phyloP scores from a whole-genome alignment of 2,888 invertebrate genomes.

The Cabera pusaria region DNA sequence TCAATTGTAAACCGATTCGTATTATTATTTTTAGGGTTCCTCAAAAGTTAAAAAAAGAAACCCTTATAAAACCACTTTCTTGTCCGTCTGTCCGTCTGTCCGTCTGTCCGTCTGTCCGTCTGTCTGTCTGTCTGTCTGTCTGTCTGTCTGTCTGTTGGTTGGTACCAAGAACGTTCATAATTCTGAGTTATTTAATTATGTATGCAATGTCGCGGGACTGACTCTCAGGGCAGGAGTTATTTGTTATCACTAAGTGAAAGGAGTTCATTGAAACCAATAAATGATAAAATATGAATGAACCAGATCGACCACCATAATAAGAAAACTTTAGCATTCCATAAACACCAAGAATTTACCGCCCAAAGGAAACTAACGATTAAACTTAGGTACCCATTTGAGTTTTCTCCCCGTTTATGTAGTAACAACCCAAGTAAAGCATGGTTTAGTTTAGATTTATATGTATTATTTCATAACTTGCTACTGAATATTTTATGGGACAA shows the following conservation, averaged over 20 bases:
- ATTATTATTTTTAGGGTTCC: too few relatives aligned
- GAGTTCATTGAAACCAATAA: constrained; percentile 46
- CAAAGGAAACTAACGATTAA: constrained; percentile 14
- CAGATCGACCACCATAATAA: constrained; percentile 11
- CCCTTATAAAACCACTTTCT: too few relatives aligned
- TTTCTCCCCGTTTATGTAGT: constrained; percentile 20
- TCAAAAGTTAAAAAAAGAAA: too few relatives aligned
- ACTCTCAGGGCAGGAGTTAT: constrained; percentile 2
- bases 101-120: too few relatives aligned
- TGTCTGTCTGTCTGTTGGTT: too few relatives aligned
- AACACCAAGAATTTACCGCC: constrained; percentile 4
- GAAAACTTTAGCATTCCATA: constrained; percentile 15
- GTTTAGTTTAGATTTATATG: constrained; percentile 4
- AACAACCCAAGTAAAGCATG: too few relatives aligned
- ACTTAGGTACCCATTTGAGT: constrained; percentile 2
- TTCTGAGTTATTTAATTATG: too few relatives aligned
- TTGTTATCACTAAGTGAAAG: constrained; percentile 49
- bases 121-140: too few relatives aligned
- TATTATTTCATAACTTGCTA: constrained; percentile 14
- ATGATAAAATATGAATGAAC: constrained; percentile 38
- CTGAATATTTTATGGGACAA: constrained; percentile 21
- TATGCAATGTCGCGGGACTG: too few relatives aligned
- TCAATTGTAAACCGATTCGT: too few relatives aligned
- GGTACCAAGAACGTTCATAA: too few relatives aligned
- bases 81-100: too few relatives aligned